phyloP scores from a whole-genome alignment of 2,888 invertebrate species.

The Yponomeuta plumbellus region DNA sequence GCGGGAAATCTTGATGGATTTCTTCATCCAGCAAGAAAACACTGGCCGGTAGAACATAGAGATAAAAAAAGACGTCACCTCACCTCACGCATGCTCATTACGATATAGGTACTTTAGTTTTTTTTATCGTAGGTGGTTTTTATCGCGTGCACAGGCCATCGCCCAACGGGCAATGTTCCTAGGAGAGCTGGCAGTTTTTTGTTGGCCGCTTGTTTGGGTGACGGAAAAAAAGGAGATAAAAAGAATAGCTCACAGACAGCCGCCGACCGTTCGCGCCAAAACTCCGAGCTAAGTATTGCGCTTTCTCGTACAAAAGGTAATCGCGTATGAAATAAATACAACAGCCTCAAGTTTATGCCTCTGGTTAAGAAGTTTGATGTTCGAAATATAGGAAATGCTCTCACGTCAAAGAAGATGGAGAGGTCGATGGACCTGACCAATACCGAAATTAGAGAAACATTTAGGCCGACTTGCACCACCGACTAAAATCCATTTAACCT shows the following conservation, averaged over 20 bases:
- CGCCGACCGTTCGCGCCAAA: slow-evolving; percentile 39
- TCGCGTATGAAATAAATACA: not conserved
- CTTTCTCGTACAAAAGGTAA: not conserved
- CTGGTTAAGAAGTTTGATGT: not conserved
- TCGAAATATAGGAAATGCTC: no score
- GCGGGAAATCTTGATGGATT: slow-evolving; percentile 5
- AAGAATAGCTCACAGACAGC: slow-evolving; percentile 7
- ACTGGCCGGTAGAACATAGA: slow-evolving; percentile 24
- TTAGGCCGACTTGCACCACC: no score
- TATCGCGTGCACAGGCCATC: slow-evolving; percentile 15
- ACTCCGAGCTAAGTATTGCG: slow-evolving; percentile 24
- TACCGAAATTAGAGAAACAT: no score
- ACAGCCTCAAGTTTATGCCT: not conserved
- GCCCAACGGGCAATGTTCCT: slow-evolving; percentile 4
- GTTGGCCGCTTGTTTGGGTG: slow-evolving; percentile 7
- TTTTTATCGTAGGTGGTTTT: slow-evolving; percentile 29
- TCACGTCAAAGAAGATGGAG: no score
- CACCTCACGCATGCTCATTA: slow-evolving; percentile 34
- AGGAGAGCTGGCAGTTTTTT: slow-evolving; percentile 8
- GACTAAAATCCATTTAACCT: no score
- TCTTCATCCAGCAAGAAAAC: slow-evolving; percentile 8
- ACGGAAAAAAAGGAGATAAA: slow-evolving; percentile 4
- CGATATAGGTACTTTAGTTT: slow-evolving; percentile 41
- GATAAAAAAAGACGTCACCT: slow-evolving; percentile 27
- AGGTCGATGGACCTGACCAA: no score